Base-by-base conservation (phyloP, 1,140 invertebrate species). In the Ceratina australensis region DNA sequence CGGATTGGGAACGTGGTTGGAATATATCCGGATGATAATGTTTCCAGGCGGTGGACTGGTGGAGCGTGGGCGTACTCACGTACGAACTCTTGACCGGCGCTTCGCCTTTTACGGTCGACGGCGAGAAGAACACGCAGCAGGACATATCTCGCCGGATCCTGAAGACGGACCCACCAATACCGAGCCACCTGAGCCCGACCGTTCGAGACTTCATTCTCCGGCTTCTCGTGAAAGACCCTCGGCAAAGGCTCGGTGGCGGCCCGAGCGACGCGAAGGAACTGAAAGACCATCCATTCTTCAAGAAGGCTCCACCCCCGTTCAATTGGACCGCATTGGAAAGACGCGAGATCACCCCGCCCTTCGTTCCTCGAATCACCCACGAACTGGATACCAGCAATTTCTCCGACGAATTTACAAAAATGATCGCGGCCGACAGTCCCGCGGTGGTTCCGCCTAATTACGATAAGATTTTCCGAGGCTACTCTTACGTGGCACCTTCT, bases 51-150 rank as follows among this genome's bases (percentile, higher is more conserved):
- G 98, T 98, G 3, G 98, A 99, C 92, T 99, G 98, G 98, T 99
- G 98, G 98, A 98, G 97, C 66, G 95, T 99, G 0, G 98, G 98
- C n/a, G 98, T 99, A 0, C 92, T 99, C 18, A 98, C 97, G 0
- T 99, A 98, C 93, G 98, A 99, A 93, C 94, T 99, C 12, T 91
- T 99, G n/a, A 99, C 98, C 1, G 98, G 98, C 26, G 97, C 97
- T 3, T 99, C 98, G 0, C 98, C 98, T n/a, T 99, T 99, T 91
- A 98, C 98, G 8, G 96, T 98, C 1, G 97, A 98, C 82, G 97
- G 97, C 33, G 96, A 98, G 88, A 95, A 95, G 87, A 99, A 98
- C 91, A 96, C 96, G 8, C 98, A 99, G 89, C 95, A 96, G 82
- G 98, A 99, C 91, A 99, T 99, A 83, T 98, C 97, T 18, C 95